A percentile compares a stretch with the other conserved stretches of the same genome.
phyloP scores from a whole-genome alignment of 2,888 invertebrate species.

The Melangyna quadrimaculata region DNA sequence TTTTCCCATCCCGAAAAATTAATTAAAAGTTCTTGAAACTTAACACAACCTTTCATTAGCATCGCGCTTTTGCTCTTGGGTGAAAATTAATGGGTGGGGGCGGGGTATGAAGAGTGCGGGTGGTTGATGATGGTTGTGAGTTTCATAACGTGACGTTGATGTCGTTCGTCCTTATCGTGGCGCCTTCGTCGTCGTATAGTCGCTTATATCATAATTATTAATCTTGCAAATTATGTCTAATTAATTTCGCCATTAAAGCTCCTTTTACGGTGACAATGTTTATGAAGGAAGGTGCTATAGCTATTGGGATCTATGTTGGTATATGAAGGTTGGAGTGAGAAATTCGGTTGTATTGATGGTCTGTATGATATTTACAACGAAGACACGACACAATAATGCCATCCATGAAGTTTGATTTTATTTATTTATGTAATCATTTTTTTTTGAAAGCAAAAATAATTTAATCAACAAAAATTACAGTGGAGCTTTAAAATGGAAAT shows the following conservation, averaged over 20 bases:
- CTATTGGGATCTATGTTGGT: not conserved
- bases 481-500: not conserved
- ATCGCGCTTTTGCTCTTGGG: conserved; percentile 25
- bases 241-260: conserved; percentile 73
- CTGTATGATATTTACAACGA: not conserved
- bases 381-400: conserved; percentile 38
- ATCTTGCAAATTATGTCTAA: conserved; percentile 74
- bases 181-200: not conserved
- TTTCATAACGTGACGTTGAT: not conserved
- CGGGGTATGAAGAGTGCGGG: not conserved
- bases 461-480: not conserved
- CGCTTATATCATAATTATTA: conserved; percentile 70
- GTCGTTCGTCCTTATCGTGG: not conserved
- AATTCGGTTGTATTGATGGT: conserved; percentile 3
- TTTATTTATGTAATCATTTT: not conserved
- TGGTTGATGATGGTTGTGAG: not conserved
- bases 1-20: conserved; percentile 63
- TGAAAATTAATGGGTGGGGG: not conserved
- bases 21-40: conserved; percentile 67
- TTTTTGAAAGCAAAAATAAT: not conserved
- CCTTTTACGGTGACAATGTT: conserved; percentile 46
- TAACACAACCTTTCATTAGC: conserved; percentile 67
- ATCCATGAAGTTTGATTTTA: conserved; percentile 34
- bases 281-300: not conserved
- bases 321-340: not conserved